Evolutionary conservation across 2,888 invertebrate species (phyloP), one percentile per base, ranked within the genome.

Genomic region (Folsomia manolachei): DNA sequence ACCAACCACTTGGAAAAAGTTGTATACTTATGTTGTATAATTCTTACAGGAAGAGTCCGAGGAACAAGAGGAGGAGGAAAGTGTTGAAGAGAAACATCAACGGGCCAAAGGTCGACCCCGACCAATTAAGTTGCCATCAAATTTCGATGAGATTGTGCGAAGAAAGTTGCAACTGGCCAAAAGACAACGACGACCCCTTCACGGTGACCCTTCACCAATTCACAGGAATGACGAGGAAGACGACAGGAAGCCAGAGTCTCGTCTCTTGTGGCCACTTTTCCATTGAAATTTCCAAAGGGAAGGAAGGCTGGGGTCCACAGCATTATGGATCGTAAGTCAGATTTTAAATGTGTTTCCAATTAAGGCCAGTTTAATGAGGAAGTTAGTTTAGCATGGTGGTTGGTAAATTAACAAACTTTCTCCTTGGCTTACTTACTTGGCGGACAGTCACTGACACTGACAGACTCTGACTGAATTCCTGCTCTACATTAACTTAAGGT

Each of bases 181-280:
- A 1, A 64, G 68, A n/a, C 65, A 39, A 18, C 21, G 39, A 2
- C 24, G 19, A 0, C 71, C 72, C 0, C 64, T 77, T 2, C 75
- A 76, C 23, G 79, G 79, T 19, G 79, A 79, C 67, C 79, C 79
- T 0, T 77, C 75, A 23, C 70, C 69, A n/a, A 74, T 78, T 27
- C 73, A 78, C 23, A 77, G 77, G 18, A 71, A 73, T 9, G 78
- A 78, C 52, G 75, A 77, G 19, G 56, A 56, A 7, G 76, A 77
- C 52, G 75, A 75, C 1, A 71, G 75, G 56, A 68, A 66, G 18
- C 77, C 76, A 2, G 77, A 77, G 66, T 70, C 75, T 4, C 68
- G 79, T 11, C 67, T 75, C 19, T 53, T 79, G 1, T 79, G 79
- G 79, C 79, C 79, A n/a, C 1, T 78, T 79, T 62, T 77, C 77